Percentiles rank a stretch among this genome's conserved stretches.
Evolutionary conservation across 2,888 invertebrate genomes (phyloP).

Genomic region (Emmelina monodactyla): DNA sequence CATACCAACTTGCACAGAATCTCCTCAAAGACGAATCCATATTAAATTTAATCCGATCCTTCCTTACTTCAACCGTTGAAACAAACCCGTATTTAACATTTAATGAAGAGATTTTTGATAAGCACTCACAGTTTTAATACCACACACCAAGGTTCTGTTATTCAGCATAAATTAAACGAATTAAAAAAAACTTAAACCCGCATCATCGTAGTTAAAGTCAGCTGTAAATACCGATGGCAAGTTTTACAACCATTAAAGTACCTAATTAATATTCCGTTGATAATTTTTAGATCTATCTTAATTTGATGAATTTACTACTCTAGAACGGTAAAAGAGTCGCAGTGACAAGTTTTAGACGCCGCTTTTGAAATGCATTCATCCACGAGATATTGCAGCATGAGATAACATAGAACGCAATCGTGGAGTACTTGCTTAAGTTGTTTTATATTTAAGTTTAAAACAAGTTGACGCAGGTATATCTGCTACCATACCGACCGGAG

Average conservation of each 20-base stretch:
- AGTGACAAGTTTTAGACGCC: neutral
- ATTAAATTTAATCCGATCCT: neutral
- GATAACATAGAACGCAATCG: no score
- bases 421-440: constrained; percentile 25
- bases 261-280: neutral
- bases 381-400: no score
- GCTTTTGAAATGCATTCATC: constrained; percentile 17
- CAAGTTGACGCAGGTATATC: constrained; percentile 44
- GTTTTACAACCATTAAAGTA: neutral
- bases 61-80: neutral
- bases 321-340: neutral
- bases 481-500: constrained; percentile 45
- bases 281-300: neutral
- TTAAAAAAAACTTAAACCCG: constrained; percentile 3
- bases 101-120: constrained; percentile 40
- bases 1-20: constrained; percentile 23
- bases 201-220: neutral
- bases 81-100: constrained; percentile 24
- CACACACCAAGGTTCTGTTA: constrained; percentile 30
- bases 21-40: constrained; percentile 1
- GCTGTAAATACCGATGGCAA: neutral
- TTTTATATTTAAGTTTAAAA: constrained; percentile 52
- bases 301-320: neutral
- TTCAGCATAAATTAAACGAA: constrained; percentile 8
- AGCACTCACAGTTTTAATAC: constrained; percentile 22